Conservation (phyloP, 2,888 invertebrate species). For the Platerodrilus igneus region DNA sequence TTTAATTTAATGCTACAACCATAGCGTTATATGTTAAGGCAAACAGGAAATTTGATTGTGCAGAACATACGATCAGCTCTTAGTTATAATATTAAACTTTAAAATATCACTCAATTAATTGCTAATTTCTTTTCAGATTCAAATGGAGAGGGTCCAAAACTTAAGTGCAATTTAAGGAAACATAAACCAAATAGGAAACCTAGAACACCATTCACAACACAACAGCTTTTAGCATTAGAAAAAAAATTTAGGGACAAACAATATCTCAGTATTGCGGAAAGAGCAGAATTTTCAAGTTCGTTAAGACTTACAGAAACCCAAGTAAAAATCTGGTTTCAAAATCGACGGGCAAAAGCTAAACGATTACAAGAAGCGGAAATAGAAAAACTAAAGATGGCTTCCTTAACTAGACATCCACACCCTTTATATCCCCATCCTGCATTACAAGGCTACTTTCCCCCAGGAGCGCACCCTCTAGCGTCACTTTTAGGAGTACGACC, state of each 20-base stretch:
- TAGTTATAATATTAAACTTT: too few species aligned
- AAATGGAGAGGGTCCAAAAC: slow-evolving; percentile 75
- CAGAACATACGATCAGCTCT: too few species aligned
- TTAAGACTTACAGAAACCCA: slow-evolving; percentile 89
- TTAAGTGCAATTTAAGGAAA: slow-evolving; percentile 84
- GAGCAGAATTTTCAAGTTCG: slow-evolving; percentile 90
- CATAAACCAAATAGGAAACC: slow-evolving; percentile 96
- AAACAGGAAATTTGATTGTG: too few species aligned
- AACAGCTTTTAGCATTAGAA: slow-evolving; percentile 85
- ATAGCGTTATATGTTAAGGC: too few species aligned
- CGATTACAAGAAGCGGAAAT: slow-evolving; percentile 93
- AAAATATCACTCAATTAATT: too few species aligned
- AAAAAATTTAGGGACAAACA: slow-evolving; percentile 93
- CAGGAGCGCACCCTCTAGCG: slow-evolving; percentile 56
- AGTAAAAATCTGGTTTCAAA: slow-evolving; percentile 75
- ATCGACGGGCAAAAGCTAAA: slow-evolving; percentile 91
- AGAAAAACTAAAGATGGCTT: slow-evolving; percentile 85
- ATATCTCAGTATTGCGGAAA: slow-evolving; percentile 90
- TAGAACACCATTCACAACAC: slow-evolving; percentile 90
- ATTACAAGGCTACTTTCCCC: slow-evolving; percentile 60
- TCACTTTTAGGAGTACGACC: slow-evolving; percentile 48
- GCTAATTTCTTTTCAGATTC: slow-evolving; percentile 61
- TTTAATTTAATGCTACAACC: too few species aligned
- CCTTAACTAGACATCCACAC: slow-evolving; percentile 59
- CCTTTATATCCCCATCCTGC: slow-evolving; percentile 56